Evolutionary conservation across 1,140 invertebrate species (phyloP), one percentile per base, ranked within the genome.

Genomic region (Trachymyrmex cornetzi): DNA sequence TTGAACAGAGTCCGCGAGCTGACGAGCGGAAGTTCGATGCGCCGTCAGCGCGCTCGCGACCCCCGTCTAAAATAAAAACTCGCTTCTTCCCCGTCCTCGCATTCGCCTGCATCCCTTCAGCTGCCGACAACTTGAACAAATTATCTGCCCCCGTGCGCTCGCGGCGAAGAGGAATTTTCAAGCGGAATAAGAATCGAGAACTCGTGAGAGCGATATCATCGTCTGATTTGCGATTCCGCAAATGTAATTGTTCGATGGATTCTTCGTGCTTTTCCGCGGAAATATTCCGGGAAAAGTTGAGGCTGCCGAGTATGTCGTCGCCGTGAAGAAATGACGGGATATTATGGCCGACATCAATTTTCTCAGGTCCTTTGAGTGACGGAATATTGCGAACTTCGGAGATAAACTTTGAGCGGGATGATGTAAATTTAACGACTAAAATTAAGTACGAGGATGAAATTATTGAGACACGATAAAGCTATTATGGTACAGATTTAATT

Each of bases 231-330:
- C 55, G 74, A 75, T 75, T 77, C 59, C 38, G 24, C 75, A 77
- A 79, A 66, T 79, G 44, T 79, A 79, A 79, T 79, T 79, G 59
- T 79, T 79, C 57, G 38, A 57, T 75, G n/a, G 72, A 75, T 75
- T 75, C 50, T 30, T 72, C 69, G 48, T 55, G 50, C 69, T n/a
- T n/a, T 53, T 2, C 34, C n/a, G 55, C 0, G 30, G 22, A 44
- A 75, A 55, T 55, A 34, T 75, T 61, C 14, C 11, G 24, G 22
- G 3, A 19, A 79, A 64, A 66, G 44, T 64, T 48, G 16, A 14
- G 22, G 38, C 59, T 66, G 34, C 55, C 30, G 16, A 55, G 16
- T 74, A 22, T 34, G 71, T 75, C 34, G 55, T 59, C 44, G 38
- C 12, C 19, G 24, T 48, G 59, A 64, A 30, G 75, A 77, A 64